Conservation (phyloP, 2,888 invertebrate genomes). For the Rhamphomyia laevipes region DNA sequence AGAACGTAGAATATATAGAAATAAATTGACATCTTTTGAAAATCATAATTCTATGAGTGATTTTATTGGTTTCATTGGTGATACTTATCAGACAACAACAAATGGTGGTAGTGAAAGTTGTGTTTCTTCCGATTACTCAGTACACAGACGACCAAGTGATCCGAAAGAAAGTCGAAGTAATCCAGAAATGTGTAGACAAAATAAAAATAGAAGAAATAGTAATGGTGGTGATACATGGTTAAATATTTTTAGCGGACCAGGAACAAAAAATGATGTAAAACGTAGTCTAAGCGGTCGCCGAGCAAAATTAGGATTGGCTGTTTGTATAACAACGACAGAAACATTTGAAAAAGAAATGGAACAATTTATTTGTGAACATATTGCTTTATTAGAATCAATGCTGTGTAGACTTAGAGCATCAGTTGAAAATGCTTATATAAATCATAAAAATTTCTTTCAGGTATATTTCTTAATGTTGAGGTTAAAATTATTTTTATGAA, state of each 20-base stretch:
- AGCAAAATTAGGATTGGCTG: constrained; percentile 53
- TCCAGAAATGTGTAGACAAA: constrained; percentile 29
- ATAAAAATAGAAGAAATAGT: not conserved
- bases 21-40: constrained; percentile 39
- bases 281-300: constrained; percentile 20
- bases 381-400: constrained; percentile 59
- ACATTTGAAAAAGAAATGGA: constrained; percentile 54
- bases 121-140: constrained; percentile 21
- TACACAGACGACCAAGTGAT: constrained; percentile 24
- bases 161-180: constrained; percentile 33
- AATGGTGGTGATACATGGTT: not conserved
- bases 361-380: constrained; percentile 67
- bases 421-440: constrained; percentile 52
- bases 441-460: constrained; percentile 38
- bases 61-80: constrained; percentile 34
- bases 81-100: constrained; percentile 21
- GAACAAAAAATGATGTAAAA: too few species aligned
- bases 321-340: constrained; percentile 47
- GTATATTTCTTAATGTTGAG: constrained; percentile 27
- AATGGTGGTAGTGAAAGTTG: constrained; percentile 28
- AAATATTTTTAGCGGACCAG: not conserved
- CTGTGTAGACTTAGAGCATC: constrained; percentile 56
- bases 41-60: constrained; percentile 35
- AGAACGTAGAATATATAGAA: constrained; percentile 47
- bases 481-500: not conserved